Evolutionary conservation across 2,888 invertebrate genomes (phyloP).

Genomic region (Eumerus sabulonum): DNA sequence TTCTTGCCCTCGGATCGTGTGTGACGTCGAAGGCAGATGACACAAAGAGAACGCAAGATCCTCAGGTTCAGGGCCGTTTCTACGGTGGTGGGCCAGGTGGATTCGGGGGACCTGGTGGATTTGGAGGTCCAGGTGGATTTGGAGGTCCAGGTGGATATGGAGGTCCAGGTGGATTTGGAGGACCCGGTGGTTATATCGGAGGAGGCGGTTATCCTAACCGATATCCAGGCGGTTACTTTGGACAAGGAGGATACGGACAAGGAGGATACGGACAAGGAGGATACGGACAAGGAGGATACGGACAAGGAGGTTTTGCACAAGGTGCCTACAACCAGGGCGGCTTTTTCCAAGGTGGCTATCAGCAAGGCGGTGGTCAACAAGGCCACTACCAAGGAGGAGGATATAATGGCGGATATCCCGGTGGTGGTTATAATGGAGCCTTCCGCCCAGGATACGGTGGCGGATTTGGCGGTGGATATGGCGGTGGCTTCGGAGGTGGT

Average conservation of each 20-base stretch:
- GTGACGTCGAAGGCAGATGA: slow-evolving; percentile 45
- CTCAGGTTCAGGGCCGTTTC: slow-evolving; percentile 32
- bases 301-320: slow-evolving; percentile 9
- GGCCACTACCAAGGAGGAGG: slow-evolving; percentile 15
- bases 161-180: slow-evolving; percentile 8
- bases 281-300: slow-evolving; percentile 11
- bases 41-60: slow-evolving; percentile 19
- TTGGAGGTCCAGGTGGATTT: slow-evolving; percentile 23
- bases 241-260: slow-evolving; percentile 42
- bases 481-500: slow-evolving; percentile 35
- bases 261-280: slow-evolving; percentile 26
- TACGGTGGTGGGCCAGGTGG: slow-evolving; percentile 20
- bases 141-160: slow-evolving; percentile 20
- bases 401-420: slow-evolving; percentile 12
- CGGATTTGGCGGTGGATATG: slow-evolving; percentile 26
- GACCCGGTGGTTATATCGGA: slow-evolving; percentile 13
- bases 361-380: slow-evolving; percentile 13
- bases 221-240: slow-evolving; percentile 24
- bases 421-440: slow-evolving; percentile 11
- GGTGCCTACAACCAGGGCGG: slow-evolving; percentile 28
- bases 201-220: slow-evolving; percentile 11
- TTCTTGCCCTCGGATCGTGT: slow-evolving; percentile 56
- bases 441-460: slow-evolving; percentile 6
- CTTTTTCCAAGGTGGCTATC: slow-evolving; percentile 4
- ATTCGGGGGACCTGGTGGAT: slow-evolving; percentile 7